phyloP scores from a whole-genome alignment of 1,140 invertebrate species.

The Littorina saxatilis region DNA sequence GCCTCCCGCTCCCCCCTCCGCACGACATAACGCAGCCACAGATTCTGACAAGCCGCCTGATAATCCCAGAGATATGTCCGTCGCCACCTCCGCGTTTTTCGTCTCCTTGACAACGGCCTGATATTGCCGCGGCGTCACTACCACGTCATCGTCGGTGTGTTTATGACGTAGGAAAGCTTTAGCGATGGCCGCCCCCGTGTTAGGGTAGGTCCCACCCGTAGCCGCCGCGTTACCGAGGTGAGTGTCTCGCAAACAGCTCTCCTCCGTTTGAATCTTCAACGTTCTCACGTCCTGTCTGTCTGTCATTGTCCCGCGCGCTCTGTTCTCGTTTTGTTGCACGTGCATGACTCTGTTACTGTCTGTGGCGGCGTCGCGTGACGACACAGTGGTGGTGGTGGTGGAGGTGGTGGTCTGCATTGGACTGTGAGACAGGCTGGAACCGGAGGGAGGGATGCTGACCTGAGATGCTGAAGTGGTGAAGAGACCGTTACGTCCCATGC shows the following conservation, averaged over 20 bases:
- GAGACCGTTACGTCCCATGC: background rate
- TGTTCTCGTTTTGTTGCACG: background rate
- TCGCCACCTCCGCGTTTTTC: background rate
- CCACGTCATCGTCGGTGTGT: constrained; percentile 7
- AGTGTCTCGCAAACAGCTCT: background rate
- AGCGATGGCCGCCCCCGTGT: background rate
- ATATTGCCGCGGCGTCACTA: background rate
- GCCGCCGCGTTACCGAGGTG: background rate
- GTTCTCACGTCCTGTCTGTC: constrained; percentile 33
- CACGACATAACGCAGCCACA: background rate
- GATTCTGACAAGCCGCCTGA: background rate
- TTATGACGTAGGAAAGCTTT: background rate
- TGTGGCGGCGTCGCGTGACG: background rate
- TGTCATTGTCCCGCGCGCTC: constrained; percentile 52
- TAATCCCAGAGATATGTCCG: constrained; percentile 13
- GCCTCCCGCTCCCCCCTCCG: background rate
- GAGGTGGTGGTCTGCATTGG: background rate
- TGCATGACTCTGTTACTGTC: background rate
- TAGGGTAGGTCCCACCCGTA: background rate
- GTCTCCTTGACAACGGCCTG: background rate
- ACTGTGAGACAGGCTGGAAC: background rate
- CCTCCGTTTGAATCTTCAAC: constrained; percentile 48
- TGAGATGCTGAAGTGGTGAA: background rate
- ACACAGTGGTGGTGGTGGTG: background rate
- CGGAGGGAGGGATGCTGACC: background rate